Base-by-base conservation (phyloP, 2,797 vertebrate species). In the Sebastes ruberrimus region DNA sequence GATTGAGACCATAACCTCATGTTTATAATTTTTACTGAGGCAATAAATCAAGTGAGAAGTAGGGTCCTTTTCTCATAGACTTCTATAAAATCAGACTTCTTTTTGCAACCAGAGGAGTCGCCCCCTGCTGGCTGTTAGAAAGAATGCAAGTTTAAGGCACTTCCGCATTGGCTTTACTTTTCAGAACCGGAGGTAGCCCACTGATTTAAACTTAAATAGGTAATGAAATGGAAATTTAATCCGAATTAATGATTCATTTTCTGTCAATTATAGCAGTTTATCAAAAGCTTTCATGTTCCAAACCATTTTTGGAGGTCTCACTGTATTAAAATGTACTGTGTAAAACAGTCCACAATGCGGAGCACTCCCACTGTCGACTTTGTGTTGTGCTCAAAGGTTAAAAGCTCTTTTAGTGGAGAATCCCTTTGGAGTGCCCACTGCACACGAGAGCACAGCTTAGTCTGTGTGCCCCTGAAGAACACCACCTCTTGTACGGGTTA, bases 381-480 rank as follows among this genome's bases (percentile, higher is more conserved):
- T 70, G 52, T 83, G 68, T 68, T 65, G 60, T 64, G 28, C 74
- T 88, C 53, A 74, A 67, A 91, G 85, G 86, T 89, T 88, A 82
- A 89, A 88, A 87, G 82, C 86, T 87, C 56, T 83, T 87, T 84
- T 46, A 82, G 68, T 78, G 32, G 28, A 83, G 82, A 53, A 85
- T 78, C 69, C 46, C 77, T 79, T 76, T 86, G 57, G 83, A 91
- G 85, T 80, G 66, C 79, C 59, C 63, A 81, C 82, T 88, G 83
- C 56, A 86, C 82, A 91, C 16, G 62, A 89, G 84, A 86, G 82
- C 64, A 42, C 30, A 63, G 66, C 80, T 78, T 71, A 76, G 71
- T 68, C 72, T 71, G 13, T 32, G 62, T 74, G 68, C 25, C 71
- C 63, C 76, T 82, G 75, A 89, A 85, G 72, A 59, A 18, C 80